These are phyloP conservation scores for Calameuta pallipes DNA, from an alignment of 2,888 invertebrate species.

Conservation along the genomic window DNA sequence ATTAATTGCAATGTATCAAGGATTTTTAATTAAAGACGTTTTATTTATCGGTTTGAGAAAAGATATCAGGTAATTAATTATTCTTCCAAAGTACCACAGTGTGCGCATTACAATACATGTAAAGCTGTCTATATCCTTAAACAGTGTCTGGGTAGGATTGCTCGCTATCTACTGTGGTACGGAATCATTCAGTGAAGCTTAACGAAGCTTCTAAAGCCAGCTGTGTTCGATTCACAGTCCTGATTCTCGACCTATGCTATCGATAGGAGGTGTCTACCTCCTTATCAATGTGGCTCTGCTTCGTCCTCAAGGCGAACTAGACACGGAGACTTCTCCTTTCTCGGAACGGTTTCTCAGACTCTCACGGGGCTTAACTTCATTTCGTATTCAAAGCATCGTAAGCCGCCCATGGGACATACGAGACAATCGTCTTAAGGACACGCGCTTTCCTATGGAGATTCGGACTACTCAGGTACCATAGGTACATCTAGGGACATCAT, in stretches of 20 bases:
- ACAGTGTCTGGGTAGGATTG: constrained; percentile 9
- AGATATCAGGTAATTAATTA: too few species aligned
- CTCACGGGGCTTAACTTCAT: constrained; percentile 46
- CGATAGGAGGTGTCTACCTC: neutral
- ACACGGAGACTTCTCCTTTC: neutral
- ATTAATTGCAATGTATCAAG: too few species aligned
- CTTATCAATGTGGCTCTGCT: neutral
- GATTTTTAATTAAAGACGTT: too few species aligned
- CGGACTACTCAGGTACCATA: constrained; percentile 10
- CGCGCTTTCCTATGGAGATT: constrained; percentile 28
- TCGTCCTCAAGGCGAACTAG: neutral
- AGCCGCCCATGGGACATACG: constrained; percentile 36
- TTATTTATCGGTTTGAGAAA: too few species aligned
- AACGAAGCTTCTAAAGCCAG: neutral
- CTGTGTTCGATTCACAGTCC: neutral
- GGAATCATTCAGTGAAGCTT: neutral
- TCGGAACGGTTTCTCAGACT: constrained; percentile 15
- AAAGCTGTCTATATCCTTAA: neutral
- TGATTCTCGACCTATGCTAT: neutral
- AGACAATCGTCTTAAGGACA: constrained; percentile 49
- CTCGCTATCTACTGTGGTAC: neutral
- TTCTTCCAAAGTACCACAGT: too few species aligned
- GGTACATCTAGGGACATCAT: neutral
- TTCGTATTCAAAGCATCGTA: constrained; percentile 49
- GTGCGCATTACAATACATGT: neutral